Evolutionary conservation across 2,113 vertebrate species (phyloP).

Genomic region (Piaya cayana): DNA sequence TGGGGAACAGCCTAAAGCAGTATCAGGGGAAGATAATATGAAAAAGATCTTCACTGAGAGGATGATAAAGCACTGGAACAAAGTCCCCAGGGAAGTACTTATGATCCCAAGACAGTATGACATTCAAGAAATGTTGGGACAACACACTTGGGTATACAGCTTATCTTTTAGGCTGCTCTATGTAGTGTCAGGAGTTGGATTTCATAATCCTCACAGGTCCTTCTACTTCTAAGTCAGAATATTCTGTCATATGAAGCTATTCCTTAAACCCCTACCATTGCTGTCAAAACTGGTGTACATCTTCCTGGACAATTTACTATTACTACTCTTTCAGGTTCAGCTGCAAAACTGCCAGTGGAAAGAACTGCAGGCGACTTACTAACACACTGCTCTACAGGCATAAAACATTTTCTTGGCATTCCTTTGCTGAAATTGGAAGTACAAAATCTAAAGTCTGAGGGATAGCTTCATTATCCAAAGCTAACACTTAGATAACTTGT

Average conservation of each 20-base stretch:
- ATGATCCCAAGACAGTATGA: too few species aligned
- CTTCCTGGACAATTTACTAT: background rate
- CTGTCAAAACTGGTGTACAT: background rate
- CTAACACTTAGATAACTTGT: background rate
- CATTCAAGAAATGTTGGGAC: too few species aligned
- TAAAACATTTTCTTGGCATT: background rate
- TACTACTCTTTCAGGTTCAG: background rate
- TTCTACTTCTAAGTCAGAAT: background rate
- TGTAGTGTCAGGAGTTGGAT: too few species aligned
- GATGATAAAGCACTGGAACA: too few species aligned
- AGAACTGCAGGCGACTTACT: background rate
- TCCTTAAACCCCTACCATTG: background rate
- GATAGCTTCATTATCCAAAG: background rate
- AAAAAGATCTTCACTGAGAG: background rate
- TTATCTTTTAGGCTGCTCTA: too few species aligned
- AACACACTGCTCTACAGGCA: background rate
- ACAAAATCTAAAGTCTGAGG: background rate
- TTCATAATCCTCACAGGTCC: background rate
- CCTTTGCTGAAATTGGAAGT: background rate
- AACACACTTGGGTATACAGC: too few species aligned
- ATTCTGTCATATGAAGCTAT: background rate
- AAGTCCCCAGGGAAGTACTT: too few species aligned
- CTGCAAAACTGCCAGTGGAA: background rate
- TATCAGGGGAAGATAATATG: background rate
- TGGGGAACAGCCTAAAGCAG: background rate